A percentile compares a stretch with the other conserved stretches of the same genome.
Evolutionary conservation across 2,797 vertebrate species (phyloP).

Genomic region (Callimico goeldii): DNA sequence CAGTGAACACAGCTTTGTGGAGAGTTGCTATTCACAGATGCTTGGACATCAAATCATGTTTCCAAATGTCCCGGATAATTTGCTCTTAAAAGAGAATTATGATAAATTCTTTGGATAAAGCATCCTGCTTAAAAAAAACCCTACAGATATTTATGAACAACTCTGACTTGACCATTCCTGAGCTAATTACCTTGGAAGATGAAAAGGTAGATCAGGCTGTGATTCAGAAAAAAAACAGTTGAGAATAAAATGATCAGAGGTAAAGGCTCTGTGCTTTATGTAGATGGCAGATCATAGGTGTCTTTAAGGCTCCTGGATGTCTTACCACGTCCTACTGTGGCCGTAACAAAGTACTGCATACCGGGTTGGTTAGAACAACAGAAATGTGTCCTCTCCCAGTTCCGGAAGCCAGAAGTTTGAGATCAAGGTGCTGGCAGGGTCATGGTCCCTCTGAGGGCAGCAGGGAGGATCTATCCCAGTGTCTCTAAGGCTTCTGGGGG

Average conservation of each 20-base stretch:
- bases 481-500: neutral
- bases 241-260: neutral
- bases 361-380: accelerated
- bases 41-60: neutral
- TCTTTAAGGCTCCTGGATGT: neutral
- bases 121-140: neutral
- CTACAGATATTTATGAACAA: too few relatives aligned
- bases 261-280: accelerated
- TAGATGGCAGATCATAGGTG: neutral
- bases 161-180: neutral
- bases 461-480: neutral
- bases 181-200: neutral
- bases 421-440: too few relatives aligned
- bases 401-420: too few relatives aligned
- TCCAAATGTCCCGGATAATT: neutral
- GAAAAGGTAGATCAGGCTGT: neutral
- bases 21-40: accelerated
- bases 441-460: accelerated
- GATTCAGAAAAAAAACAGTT: neutral
- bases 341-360: neutral
- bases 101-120: neutral
- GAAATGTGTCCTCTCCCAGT: neutral
- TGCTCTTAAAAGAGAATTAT: neutral
- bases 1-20: accelerated
- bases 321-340: too few relatives aligned